Evolutionary conservation across 2,113 vertebrate species (phyloP).

Genomic region (Leuciscus idus): DNA sequence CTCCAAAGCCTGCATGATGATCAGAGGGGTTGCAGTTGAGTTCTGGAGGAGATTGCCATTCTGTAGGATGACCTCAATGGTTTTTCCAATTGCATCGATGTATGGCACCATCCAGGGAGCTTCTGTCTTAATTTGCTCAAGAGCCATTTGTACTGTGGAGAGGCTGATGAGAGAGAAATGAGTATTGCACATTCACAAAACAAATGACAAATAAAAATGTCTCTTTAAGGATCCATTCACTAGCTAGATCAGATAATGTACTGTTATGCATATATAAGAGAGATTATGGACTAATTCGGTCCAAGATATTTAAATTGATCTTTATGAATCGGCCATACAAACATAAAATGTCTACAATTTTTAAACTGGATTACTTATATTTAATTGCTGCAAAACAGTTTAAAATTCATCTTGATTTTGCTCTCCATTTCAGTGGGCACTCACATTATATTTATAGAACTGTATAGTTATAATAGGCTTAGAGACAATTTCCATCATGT

Average conservation of each 20-base stretch:
- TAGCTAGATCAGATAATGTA: not conserved
- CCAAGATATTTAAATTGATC: not conserved
- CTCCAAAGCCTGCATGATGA: constrained; percentile 62
- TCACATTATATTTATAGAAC: constrained; percentile 41
- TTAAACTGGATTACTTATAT: not conserved
- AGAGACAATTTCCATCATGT: constrained; percentile 55
- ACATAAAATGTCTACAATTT: not conserved
- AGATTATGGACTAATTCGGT: not conserved
- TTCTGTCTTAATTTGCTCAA: constrained; percentile 51
- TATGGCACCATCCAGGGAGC: constrained; percentile 60
- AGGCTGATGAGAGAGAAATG: constrained; percentile 59
- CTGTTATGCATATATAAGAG: not conserved
- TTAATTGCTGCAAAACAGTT: not conserved
- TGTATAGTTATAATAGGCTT: constrained; percentile 54
- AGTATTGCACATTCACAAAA: not conserved
- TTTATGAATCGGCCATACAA: not conserved
- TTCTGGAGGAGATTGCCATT: constrained; percentile 52
- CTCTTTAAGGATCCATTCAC: not conserved
- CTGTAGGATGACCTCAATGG: constrained; percentile 57
- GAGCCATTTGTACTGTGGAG: constrained; percentile 54
- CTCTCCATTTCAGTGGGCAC: constrained; percentile 21
- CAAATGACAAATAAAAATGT: not conserved
- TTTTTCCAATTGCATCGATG: constrained; percentile 55
- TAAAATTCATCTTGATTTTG: constrained; percentile 45
- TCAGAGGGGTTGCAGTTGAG: constrained; percentile 37